Conservation (phyloP, 2,888 invertebrate genomes). For the Halictus ligatus region DNA sequence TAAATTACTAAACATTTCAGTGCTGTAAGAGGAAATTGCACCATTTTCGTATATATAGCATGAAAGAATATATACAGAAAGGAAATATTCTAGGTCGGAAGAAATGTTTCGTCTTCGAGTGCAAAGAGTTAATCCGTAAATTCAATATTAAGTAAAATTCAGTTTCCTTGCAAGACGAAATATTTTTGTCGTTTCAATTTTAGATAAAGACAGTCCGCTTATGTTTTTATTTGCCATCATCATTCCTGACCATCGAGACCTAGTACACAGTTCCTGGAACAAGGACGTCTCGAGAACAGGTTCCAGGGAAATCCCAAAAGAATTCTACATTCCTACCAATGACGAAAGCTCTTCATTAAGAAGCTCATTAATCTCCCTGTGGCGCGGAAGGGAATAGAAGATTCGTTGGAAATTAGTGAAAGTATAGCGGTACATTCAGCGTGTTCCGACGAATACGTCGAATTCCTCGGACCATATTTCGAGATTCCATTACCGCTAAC, state of each 20-base stretch:
- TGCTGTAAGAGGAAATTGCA: too few relatives aligned
- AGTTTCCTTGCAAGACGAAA: neutral
- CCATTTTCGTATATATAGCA: too few relatives aligned
- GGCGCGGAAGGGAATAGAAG: neutral
- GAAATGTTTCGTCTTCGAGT: too few relatives aligned
- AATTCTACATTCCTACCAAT: conserved; percentile 5
- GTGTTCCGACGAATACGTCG: conserved; percentile 33
- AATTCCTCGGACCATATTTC: conserved; percentile 55
- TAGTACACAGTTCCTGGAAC: neutral
- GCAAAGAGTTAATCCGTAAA: too few relatives aligned
- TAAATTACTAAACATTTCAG: too few relatives aligned
- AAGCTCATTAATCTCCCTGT: conserved; percentile 23
- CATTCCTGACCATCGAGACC: neutral
- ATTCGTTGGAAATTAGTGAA: conserved; percentile 57
- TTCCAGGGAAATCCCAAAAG: neutral
- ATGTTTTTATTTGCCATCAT: too few relatives aligned
- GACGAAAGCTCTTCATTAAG: conserved; percentile 12
- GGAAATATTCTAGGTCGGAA: too few relatives aligned
- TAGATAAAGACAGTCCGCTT: conserved; percentile 6
- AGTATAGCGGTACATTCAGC: conserved; percentile 59
- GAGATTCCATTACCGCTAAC: conserved; percentile 45
- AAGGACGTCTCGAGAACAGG: neutral
- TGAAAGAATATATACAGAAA: too few relatives aligned
- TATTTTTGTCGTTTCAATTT: neutral
- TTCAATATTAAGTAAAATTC: neutral